Conservation (phyloP, 2,888 invertebrate species). For the Hermaeophaga mercurialis region DNA sequence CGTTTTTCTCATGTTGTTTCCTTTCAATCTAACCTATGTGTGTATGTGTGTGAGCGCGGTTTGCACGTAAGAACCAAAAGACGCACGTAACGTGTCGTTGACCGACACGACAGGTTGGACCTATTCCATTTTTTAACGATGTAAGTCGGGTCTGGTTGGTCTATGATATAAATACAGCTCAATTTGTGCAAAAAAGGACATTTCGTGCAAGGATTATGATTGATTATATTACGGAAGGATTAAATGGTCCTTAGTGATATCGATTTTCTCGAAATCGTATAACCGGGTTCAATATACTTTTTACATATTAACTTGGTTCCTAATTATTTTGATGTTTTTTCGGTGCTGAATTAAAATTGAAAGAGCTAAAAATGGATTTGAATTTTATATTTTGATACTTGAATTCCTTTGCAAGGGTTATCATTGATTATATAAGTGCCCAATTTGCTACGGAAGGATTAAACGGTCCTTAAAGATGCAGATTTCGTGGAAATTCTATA, state of each 20-base stretch:
- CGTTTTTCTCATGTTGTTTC: constrained; percentile 34
- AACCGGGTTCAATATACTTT: constrained; percentile 8
- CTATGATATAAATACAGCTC: constrained; percentile 1
- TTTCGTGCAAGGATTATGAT: constrained; percentile 13
- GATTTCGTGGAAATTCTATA: no score
- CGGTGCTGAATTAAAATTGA: no score
- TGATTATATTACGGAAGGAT: constrained; percentile 3
- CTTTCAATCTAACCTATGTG: constrained; percentile 26
- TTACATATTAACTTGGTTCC: no score
- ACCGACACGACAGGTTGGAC: constrained; percentile 30
- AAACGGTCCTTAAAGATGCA: no score
- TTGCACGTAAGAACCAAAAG: constrained; percentile 33
- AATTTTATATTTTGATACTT: no score
- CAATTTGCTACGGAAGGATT: no score
- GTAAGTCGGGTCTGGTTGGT: neutral
- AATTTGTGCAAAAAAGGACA: constrained; percentile 16
- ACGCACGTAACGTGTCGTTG: constrained; percentile 40
- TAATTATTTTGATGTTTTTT: no score
- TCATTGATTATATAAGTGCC: no score
- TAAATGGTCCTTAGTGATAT: constrained; percentile 3
- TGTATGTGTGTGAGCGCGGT: constrained; percentile 25
- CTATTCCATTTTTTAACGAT: constrained; percentile 15
- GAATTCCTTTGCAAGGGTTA: no score
- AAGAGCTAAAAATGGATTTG: no score
- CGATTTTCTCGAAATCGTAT: neutral